phyloP scores from a whole-genome alignment of 2,113 vertebrate species.

The Sminthopsis crassicaudata region DNA sequence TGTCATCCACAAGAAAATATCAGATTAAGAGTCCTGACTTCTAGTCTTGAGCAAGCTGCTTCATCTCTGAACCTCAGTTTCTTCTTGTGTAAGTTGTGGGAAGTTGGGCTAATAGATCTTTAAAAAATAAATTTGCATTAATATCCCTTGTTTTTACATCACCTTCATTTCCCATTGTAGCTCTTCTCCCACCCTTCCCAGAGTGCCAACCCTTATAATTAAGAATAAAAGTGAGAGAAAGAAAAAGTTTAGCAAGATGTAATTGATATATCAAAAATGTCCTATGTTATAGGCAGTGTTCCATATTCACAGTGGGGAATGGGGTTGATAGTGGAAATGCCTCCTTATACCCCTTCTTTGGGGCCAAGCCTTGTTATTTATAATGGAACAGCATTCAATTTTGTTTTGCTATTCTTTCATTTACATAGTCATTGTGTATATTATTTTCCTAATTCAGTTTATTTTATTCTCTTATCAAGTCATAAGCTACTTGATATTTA shows the following conservation, averaged over 20 bases:
- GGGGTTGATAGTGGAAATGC: not conserved
- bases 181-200: not conserved
- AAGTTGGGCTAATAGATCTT: not conserved
- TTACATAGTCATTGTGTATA: not conserved
- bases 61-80: not conserved
- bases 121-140: not conserved
- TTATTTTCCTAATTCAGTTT: not conserved
- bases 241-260: not conserved
- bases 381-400: not conserved
- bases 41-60: not conserved
- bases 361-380: not conserved
- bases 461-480: not conserved
- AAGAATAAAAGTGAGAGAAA: not conserved
- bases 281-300: not conserved
- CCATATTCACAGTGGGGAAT: not conserved
- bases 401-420: not conserved
- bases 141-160: not conserved
- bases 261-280: not conserved
- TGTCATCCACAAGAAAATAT: not conserved
- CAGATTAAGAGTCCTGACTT: not conserved
- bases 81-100: not conserved
- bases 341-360: not conserved
- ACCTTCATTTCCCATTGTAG: not conserved
- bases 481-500: not conserved
- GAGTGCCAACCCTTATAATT: not conserved